A percentile compares a stretch with the other conserved stretches of the same genome.
Evolutionary conservation across 2,888 invertebrate genomes (phyloP).

Genomic region (Thera obeliscata): DNA sequence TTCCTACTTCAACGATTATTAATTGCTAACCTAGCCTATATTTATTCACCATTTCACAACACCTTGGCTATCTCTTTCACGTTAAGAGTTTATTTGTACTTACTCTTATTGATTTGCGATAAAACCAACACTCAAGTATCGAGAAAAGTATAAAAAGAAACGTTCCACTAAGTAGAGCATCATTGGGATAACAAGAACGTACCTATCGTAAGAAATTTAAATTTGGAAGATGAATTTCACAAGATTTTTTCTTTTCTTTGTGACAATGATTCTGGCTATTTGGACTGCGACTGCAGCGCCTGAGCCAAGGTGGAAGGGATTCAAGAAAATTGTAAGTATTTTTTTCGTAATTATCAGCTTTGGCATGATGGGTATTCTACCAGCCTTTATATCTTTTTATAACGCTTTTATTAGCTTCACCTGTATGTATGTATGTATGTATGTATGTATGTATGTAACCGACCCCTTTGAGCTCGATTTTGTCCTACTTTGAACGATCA

Average conservation of each 20-base stretch:
- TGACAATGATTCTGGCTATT: slow-evolving; percentile 45
- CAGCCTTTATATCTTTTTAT: too few relatives aligned
- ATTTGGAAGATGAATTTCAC: slow-evolving; percentile 55
- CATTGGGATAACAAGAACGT: slow-evolving; percentile 20
- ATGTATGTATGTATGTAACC: too few relatives aligned
- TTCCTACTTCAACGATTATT: neutral
- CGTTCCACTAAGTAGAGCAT: slow-evolving; percentile 25
- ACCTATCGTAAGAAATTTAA: slow-evolving; percentile 8
- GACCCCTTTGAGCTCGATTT: too few relatives aligned
- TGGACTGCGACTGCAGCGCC: slow-evolving; percentile 48
- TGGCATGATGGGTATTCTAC: too few relatives aligned
- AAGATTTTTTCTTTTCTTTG: slow-evolving; percentile 45
- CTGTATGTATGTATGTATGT: too few relatives aligned
- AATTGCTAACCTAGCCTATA: slow-evolving; percentile 3
- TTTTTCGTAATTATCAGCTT: neutral
- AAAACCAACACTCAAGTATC: slow-evolving; percentile 15
- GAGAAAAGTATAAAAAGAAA: slow-evolving; percentile 29
- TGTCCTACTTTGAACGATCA: too few relatives aligned
- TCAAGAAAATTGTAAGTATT: slow-evolving; percentile 26
- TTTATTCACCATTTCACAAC: slow-evolving; percentile 15
- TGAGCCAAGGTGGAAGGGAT: slow-evolving; percentile 56
- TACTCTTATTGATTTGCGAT: slow-evolving; percentile 19
- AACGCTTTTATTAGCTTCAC: too few relatives aligned
- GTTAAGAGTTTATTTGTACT: slow-evolving; percentile 22
- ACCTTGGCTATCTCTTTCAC: slow-evolving; percentile 10